Base-by-base conservation (phyloP, 2,797 vertebrate genomes). In the Antrozous pallidus region DNA sequence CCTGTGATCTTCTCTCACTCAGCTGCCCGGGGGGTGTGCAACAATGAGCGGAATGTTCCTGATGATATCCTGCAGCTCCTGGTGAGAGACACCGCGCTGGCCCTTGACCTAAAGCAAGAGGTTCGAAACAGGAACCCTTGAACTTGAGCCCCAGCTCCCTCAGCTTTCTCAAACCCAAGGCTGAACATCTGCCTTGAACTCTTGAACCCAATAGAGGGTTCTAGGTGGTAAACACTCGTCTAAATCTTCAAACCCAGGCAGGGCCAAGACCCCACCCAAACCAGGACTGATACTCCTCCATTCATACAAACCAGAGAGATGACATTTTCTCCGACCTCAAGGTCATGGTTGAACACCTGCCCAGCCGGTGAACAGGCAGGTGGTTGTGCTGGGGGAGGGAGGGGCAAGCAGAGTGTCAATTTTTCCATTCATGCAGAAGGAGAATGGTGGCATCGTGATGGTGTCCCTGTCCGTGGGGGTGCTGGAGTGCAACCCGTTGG, bases 1-100 rank as follows among this genome's bases (percentile, higher is more conserved):
- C 99, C 99, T 0, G 98, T 99, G 82, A 99, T 99, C 97, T 99
- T 99, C 97, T 99, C 99, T 93, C 99, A 99, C 97, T 99, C 99
- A 0, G 99, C 99, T 0, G 98, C 99, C 86, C 98, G 97, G 93
- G 85, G 97, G 17, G 3, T 99, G 49, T 99, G 99, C 94, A 96
- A 98, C 56, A 98, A 99, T 82, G 20, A 70, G 16, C 98, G 99
- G 79, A 99, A 99, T 1, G 98, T 99, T 90, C 99, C 98, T 4
- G 99, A 99, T 83, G 97, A 98, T 73, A 97, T 99, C 88, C 99
- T 99, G 67, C 96, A 24, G 3, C 91, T 98, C 63, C 98, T 99
- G 98, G 99, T 99, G 88, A 99, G 98, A 95, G 61, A 91, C 40
- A 84, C 36, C 65, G 4, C 54, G 40, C 45, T 65, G 33, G 81